Evolutionary conservation across 2,113 vertebrate genomes (phyloP).

Genomic region (Anoplopoma fimbria): DNA sequence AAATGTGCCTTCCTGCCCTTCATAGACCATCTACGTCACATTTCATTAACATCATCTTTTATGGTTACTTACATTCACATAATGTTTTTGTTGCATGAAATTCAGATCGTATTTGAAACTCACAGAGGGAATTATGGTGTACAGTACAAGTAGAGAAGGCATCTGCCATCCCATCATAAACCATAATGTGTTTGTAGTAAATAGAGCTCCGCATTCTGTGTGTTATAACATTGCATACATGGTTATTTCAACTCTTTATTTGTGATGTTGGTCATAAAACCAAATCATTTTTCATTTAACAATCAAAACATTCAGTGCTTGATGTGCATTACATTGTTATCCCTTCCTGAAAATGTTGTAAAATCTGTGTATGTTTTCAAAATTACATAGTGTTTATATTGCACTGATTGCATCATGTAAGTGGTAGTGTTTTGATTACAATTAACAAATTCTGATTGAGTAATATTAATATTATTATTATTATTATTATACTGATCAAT

Average conservation of each 20-base stretch:
- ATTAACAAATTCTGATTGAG: conserved; percentile 44
- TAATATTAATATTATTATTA: background rate
- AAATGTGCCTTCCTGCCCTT: conserved; percentile 6
- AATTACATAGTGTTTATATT: conserved; percentile 1
- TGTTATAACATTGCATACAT: conserved; percentile 27
- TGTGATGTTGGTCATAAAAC: conserved; percentile 45
- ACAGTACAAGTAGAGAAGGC: background rate
- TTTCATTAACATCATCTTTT: conserved; percentile 11
- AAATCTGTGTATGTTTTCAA: conserved; percentile 15
- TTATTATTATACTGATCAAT: conserved; percentile 28
- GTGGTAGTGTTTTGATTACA: conserved; percentile 29
- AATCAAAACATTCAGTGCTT: conserved; percentile 27
- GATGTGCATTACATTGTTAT: conserved; percentile 41
- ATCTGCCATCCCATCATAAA: conserved; percentile 12
- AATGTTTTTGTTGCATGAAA: background rate
- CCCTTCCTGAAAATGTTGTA: conserved; percentile 28
- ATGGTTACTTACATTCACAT: background rate
- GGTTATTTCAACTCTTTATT: conserved; percentile 41
- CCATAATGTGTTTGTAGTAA: conserved; percentile 20
- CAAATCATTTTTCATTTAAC: conserved; percentile 42
- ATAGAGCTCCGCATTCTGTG: conserved; percentile 44
- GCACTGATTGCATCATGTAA: conserved; percentile 15
- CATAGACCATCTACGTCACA: conserved; percentile 6
- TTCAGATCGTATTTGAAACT: conserved; percentile 2
- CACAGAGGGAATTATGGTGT: background rate